Conservation (phyloP, 2,888 invertebrate genomes). For the Lagria hirta region DNA sequence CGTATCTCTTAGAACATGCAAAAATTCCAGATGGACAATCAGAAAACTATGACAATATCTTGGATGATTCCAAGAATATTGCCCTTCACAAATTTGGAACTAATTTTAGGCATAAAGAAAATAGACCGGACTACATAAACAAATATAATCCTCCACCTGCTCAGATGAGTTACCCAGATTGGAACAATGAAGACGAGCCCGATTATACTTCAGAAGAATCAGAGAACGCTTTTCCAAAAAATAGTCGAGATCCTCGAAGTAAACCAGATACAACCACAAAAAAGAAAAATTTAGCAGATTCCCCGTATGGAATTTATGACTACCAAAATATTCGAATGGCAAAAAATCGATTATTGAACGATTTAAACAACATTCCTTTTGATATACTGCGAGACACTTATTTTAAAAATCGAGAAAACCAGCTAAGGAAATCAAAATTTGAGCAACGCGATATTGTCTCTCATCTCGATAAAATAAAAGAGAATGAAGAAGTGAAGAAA, state of each 20-base stretch:
- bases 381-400: conserved; percentile 53
- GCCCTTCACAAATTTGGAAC: conserved; percentile 42
- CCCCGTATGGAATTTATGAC: conserved; percentile 44
- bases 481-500: conserved; percentile 46
- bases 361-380: conserved; percentile 49
- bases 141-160: conserved; percentile 5
- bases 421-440: conserved; percentile 49
- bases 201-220: conserved; percentile 36
- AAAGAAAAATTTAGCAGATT: conserved; percentile 47
- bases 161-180: conserved; percentile 13
- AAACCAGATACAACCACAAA: conserved; percentile 35
- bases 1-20: conserved; percentile 46
- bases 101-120: conserved; percentile 50
- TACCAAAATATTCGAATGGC: conserved; percentile 49
- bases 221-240: conserved; percentile 35
- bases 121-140: conserved; percentile 39
- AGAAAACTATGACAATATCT: conserved; percentile 41
- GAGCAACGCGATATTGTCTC: conserved; percentile 50
- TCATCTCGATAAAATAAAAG: conserved; percentile 47
- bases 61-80: conserved; percentile 35
- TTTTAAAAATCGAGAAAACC: conserved; percentile 49
- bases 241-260: conserved; percentile 48
- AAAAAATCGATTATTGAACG: conserved; percentile 47
- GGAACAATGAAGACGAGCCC: conserved; percentile 23
- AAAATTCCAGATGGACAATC: conserved; percentile 38